Percentiles rank a stretch among this genome's conserved stretches.
phyloP scores from a whole-genome alignment of 2,797 vertebrate species.

The Syngnathus rostellatus region DNA sequence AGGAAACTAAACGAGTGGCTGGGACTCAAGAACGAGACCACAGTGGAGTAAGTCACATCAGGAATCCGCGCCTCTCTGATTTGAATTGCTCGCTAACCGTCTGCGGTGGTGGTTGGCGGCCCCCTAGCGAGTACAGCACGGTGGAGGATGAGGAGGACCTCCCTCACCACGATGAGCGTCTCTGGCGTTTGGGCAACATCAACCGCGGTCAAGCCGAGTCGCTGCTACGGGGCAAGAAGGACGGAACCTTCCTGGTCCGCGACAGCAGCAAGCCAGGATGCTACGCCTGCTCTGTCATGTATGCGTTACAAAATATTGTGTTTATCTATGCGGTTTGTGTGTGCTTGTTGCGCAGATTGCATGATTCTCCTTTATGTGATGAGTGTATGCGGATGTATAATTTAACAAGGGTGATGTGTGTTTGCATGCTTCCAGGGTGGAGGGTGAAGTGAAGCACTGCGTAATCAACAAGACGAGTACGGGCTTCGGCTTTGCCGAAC shows the following conservation, averaged over 20 bases:
- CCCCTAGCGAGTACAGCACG: conserved; percentile 63
- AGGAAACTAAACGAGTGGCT: conserved; percentile 89
- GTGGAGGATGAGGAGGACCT: conserved; percentile 88
- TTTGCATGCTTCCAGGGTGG: conserved; percentile 66
- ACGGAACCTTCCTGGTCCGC: conserved; percentile 87
- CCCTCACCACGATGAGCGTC: conserved; percentile 83
- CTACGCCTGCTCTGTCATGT: conserved; percentile 90
- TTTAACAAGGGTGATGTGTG: neutral
- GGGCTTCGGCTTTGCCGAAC: conserved; percentile 82
- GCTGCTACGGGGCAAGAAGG: conserved; percentile 77
- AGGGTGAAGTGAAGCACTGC: conserved; percentile 85
- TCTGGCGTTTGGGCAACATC: conserved; percentile 89
- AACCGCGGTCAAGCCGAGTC: conserved; percentile 80
- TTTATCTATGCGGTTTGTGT: no score
- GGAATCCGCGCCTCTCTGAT: neutral
- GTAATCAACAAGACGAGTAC: conserved; percentile 85
- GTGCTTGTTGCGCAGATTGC: no score
- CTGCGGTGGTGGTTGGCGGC: neutral
- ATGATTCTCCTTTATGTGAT: no score
- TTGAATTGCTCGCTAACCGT: neutral
- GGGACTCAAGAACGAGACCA: conserved; percentile 80
- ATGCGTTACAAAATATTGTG: conserved; percentile 41
- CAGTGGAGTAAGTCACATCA: conserved; percentile 76
- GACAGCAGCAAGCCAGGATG: conserved; percentile 87
- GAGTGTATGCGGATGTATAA: no score